Percentiles rank a stretch among this genome's conserved stretches.
Conservation (phyloP, 2,113 vertebrate species). For the Lynx canadensis region DNA sequence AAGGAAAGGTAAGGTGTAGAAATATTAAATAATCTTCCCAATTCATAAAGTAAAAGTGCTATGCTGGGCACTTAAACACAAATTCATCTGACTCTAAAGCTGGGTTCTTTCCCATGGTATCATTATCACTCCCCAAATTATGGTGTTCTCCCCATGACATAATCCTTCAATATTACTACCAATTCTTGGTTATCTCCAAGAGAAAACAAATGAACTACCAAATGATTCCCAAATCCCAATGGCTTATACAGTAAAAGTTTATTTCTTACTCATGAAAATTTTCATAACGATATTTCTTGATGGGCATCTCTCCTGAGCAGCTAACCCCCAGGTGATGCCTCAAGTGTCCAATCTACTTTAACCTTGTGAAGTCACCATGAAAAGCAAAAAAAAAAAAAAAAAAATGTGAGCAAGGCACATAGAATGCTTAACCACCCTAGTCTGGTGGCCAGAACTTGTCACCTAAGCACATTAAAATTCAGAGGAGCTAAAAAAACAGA, state of each 20-base stretch:
- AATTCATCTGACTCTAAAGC: constrained; percentile 28
- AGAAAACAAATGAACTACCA: neutral
- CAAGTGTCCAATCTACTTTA: neutral
- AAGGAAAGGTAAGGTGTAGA: neutral
- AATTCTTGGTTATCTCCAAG: neutral
- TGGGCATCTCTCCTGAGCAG: neutral
- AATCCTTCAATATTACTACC: neutral
- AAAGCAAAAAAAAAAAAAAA: neutral
- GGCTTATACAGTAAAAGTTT: constrained; percentile 20
- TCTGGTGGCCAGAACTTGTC: neutral
- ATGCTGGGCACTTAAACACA: neutral
- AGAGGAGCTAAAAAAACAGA: neutral
- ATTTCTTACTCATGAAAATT: neutral
- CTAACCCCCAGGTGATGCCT: neutral
- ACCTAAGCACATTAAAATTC: neutral
- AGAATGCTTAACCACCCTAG: neutral
- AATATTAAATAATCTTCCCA: constrained; percentile 34
- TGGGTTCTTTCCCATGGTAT: neutral
- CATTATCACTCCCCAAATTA: neutral
- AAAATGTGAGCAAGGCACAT: neutral
- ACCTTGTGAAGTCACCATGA: neutral
- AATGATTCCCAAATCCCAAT: constrained; percentile 16
- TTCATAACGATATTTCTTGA: constrained; percentile 21
- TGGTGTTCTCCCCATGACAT: neutral
- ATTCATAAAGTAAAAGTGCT: neutral